These are phyloP conservation scores for Eupithecia pulchellata DNA, from an alignment of 2,888 invertebrate genomes.

Conservation along the genomic window DNA sequence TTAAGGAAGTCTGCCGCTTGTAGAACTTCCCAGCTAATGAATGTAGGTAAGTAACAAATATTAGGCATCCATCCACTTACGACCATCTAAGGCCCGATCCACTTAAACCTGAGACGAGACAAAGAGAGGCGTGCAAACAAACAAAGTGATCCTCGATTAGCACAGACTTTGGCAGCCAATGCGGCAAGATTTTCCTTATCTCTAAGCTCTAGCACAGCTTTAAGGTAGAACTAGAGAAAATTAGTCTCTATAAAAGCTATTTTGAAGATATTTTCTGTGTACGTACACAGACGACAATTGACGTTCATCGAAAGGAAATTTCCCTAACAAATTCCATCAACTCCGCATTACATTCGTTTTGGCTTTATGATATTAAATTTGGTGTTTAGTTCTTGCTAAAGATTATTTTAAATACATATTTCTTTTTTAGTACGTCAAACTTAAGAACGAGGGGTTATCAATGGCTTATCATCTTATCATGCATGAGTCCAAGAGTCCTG, in stretches of 20 bases:
- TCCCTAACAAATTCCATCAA: neutral
- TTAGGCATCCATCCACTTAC: slow-evolving; percentile 11
- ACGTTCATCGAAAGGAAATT: neutral
- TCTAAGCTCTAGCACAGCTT: neutral
- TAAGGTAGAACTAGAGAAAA: neutral
- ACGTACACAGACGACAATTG: neutral
- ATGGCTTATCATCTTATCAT: no score
- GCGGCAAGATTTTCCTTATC: neutral
- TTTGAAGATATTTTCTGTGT: neutral
- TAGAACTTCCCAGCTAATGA: slow-evolving; percentile 7
- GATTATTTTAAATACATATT: neutral
- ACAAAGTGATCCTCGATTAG: neutral
- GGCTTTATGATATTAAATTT: neutral
- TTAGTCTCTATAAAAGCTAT: neutral
- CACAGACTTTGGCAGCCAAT: neutral
- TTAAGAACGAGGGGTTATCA: no score
- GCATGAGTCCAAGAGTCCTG: no score
- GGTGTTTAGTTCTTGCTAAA: neutral
- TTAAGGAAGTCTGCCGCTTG: slow-evolving; percentile 4
- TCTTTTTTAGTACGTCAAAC: neutral
- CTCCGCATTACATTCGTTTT: no score
- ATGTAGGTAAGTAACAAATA: slow-evolving; percentile 15
- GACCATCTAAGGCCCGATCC: neutral
- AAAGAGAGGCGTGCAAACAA: slow-evolving; percentile 10
- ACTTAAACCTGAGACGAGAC: slow-evolving; percentile 12